Percentiles rank a stretch among this genome's conserved stretches.
Evolutionary conservation across 2,797 vertebrate species (phyloP).

Genomic region (Hippoglossus hippoglossus): DNA sequence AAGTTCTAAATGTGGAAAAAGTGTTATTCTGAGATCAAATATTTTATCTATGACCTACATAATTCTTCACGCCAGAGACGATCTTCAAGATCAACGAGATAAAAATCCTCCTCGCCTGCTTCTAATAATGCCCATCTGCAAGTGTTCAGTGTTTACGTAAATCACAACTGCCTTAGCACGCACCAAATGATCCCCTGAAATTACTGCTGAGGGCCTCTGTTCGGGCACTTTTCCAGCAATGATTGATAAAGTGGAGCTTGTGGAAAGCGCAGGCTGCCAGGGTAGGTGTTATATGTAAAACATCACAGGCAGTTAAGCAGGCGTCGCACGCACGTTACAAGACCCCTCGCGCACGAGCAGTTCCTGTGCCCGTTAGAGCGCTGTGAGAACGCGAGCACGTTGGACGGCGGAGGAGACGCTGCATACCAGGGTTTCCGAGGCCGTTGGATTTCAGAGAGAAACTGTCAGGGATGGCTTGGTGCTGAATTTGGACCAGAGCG

Average conservation of each 20-base stretch:
- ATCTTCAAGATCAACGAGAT: conserved; percentile 33
- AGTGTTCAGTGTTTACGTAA: conserved; percentile 61
- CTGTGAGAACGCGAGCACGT: conserved; percentile 39
- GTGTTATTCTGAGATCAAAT: neutral
- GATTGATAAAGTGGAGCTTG: conserved; percentile 73
- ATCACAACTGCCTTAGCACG: conserved; percentile 51
- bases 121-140: conserved; percentile 64
- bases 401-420: conserved; percentile 29
- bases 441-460: conserved; percentile 63
- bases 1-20: neutral
- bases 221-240: conserved; percentile 50
- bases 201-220: conserved; percentile 51
- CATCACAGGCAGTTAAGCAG: conserved; percentile 59
- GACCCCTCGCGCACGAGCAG: conserved; percentile 11
- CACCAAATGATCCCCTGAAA: conserved; percentile 53
- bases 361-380: conserved; percentile 29
- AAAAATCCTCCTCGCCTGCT: conserved; percentile 55
- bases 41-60: conserved; percentile 1
- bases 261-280: conserved; percentile 65
- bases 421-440: conserved; percentile 50
- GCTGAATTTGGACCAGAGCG: conserved; percentile 59
- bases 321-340: conserved; percentile 46
- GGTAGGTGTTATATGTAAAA: conserved; percentile 66
- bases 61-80: conserved; percentile 5
- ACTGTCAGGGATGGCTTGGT: conserved; percentile 64